These are phyloP conservation scores for Epinephelus moara DNA, from an alignment of 2,113 vertebrate species.

Conservation along the genomic window DNA sequence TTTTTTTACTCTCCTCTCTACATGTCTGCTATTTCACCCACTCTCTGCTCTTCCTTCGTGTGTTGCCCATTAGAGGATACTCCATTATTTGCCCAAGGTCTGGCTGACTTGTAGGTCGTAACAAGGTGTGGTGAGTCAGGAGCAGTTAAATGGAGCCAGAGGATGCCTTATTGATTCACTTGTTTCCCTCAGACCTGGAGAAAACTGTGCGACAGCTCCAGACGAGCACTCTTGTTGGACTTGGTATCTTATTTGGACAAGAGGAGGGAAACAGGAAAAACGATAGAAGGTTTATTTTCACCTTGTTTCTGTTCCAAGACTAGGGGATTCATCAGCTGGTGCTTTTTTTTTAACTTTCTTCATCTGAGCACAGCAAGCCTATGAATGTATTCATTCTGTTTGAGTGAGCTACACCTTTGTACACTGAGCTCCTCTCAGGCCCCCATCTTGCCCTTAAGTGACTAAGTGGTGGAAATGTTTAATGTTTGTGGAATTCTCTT, in stretches of 20 bases:
- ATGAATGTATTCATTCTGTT: slow-evolving; percentile 65
- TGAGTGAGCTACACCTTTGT: slow-evolving; percentile 43
- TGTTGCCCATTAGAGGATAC: slow-evolving; percentile 16
- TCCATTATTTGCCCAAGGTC: slow-evolving; percentile 13
- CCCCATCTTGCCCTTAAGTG: slow-evolving; percentile 8
- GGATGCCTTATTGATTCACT: slow-evolving; percentile 48
- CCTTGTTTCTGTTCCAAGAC: slow-evolving; percentile 22
- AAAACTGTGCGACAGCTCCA: slow-evolving; percentile 3
- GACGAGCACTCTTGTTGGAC: slow-evolving; percentile 2
- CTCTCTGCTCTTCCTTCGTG: slow-evolving; percentile 6
- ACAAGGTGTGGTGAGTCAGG: slow-evolving; percentile 29
- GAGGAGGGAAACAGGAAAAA: not conserved
- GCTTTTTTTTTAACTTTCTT: slow-evolving; percentile 73
- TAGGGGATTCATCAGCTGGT: slow-evolving; percentile 20
- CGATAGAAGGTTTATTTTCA: not conserved
- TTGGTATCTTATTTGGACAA: slow-evolving; percentile 9
- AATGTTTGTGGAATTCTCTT: not conserved
- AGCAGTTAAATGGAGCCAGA: slow-evolving; percentile 8
- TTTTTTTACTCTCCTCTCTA: not conserved
- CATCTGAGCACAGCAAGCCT: slow-evolving; percentile 32
- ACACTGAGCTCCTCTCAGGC: slow-evolving; percentile 25
- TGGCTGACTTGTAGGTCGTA: slow-evolving; percentile 21
- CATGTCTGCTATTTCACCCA: slow-evolving; percentile 50
- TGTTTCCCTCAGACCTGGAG: slow-evolving; percentile 14
- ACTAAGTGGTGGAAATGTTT: slow-evolving; percentile 3